Evolutionary conservation across 1,140 invertebrate genomes (phyloP).

Genomic region (Trachelipus rathkii): DNA sequence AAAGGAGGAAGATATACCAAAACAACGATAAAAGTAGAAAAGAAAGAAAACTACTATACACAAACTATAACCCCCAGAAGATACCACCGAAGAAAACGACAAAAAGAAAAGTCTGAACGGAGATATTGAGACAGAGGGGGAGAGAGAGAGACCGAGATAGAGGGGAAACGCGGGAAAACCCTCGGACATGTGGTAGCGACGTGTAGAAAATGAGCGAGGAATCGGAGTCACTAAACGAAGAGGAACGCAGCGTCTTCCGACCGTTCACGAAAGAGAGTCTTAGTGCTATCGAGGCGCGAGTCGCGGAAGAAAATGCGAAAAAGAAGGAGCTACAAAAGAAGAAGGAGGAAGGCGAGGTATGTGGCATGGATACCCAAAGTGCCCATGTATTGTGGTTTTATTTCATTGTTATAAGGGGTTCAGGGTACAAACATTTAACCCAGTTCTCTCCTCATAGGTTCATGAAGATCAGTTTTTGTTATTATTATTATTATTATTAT

Average conservation of each 20-base stretch:
- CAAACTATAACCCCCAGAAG: not conserved
- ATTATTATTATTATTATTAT: too few relatives aligned
- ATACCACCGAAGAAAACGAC: too few relatives aligned
- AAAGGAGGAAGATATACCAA: not conserved
- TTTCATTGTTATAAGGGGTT: too few relatives aligned
- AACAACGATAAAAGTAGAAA: not conserved
- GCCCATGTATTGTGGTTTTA: too few relatives aligned
- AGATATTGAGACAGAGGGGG: not conserved
- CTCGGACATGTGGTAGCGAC: slow-evolving; percentile 27
- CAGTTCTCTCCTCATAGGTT: too few relatives aligned
- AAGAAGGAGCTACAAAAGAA: slow-evolving; percentile 93
- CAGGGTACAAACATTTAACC: too few relatives aligned
- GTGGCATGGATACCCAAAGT: not conserved
- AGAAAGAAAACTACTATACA: not conserved
- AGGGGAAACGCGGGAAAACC: not conserved
- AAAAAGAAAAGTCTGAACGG: too few relatives aligned
- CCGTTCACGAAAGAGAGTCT: slow-evolving; percentile 95
- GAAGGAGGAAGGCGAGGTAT: slow-evolving; percentile 86
- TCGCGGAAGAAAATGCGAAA: slow-evolving; percentile 89
- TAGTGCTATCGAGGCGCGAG: slow-evolving; percentile 84
- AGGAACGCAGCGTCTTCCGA: slow-evolving; percentile 64
- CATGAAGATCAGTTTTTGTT: too few relatives aligned
- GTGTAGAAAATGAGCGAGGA: slow-evolving; percentile 44
- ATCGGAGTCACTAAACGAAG: slow-evolving; percentile 48
- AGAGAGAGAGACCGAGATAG: not conserved